Evolutionary conservation across 2,113 vertebrate species (phyloP), one percentile per base, ranked within the genome.

Genomic region (Rhinolophus ferrumequinum): DNA sequence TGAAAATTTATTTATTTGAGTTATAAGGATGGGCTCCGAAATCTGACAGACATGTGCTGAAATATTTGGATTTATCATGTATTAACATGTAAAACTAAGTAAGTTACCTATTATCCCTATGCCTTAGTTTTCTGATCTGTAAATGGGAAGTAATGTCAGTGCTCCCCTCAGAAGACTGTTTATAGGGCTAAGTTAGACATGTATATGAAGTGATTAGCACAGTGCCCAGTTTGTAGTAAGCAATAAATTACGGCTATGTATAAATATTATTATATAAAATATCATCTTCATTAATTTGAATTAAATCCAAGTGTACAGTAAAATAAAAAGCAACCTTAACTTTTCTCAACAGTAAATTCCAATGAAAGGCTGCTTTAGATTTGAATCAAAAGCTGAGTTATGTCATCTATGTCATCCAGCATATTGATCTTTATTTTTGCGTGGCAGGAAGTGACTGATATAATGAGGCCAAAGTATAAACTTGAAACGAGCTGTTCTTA

Each of bases 1-100:
- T 89, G 30, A 91, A 88, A 82, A 94, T 92, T 56, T 83, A 92
- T 60, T 82, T 6, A 26, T 95, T 96, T 92, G 24, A 81, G 58
- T 33, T 80, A 12, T 41, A 88, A 94, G 38, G 21, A 72, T 75
- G 19, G 41, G 33, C 52, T 83, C 50, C 41, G 3, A 62, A 94
- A 64, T 72, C 86, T 58, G 41, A 76, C 8, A 77, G 54, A 70
- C 4, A 13, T 6, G 22, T 94, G 41, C 50, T 72, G n/a, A 95
- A 88, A 86, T 56, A 85, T 64, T 77, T 89, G 44, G 41, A 15
- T 75, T 86, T 87, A 30, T 62, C 26, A 56, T 47, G 8, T 35
- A 44, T 13, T 82, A 44, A 38, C 24, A 5, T 6, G 19, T 85
- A 41, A 88, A 52, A 41, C 35, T 58, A 35, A 24, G 50, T 26